Evolutionary conservation across 2,797 vertebrate species (phyloP), one percentile per base, ranked within the genome.

Genomic region (Cygnus olor): DNA sequence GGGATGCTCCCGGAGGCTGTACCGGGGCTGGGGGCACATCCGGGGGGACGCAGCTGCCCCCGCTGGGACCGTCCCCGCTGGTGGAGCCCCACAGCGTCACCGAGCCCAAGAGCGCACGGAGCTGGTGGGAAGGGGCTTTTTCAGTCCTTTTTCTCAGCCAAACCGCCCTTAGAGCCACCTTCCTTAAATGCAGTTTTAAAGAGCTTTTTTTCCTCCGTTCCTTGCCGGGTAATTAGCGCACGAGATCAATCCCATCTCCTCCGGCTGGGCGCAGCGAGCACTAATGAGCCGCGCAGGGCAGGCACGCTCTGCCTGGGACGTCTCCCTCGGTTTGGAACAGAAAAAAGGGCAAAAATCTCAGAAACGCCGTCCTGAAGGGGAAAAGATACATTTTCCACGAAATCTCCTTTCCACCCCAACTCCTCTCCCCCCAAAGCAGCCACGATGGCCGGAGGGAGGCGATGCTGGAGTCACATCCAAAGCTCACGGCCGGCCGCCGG

Each of bases 251-350:
- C 42, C 86, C 71, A 5, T 12, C 45, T n/a, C 45, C 58, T 57
- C 19, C 10, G 24, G 9, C 56, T 6, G 11, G 6, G 65, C 14
- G 14, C 38, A 19, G 11, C 1, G 34, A 49, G 42, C 63, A 1
- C 76, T 3, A 5, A 27, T 1, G 3, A 56, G 47, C 40, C 2
- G 0, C 44, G 8, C 49, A 1, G 10, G 40, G 24, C 3, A 0
- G 42, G 7, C 11, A 6, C 4, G 0, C 0, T 9, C 6, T 1
- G 14, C 58, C 77, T 9, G 51, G 42, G 32, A 27, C 9, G 1
- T 4, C 8, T 54, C 56, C 64, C 56, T 47, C 4, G 1, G 12
- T 27, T 54, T 42, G 10, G 34, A 53, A 16, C 16, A 44, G 44
- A 21, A 36, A 85, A 53, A 85, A 54, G 25, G 57, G 57, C 5